A percentile compares a stretch with the other conserved stretches of the same genome.
phyloP scores from a whole-genome alignment of 2,888 invertebrate species.

The Drosophila subsilvestris region DNA sequence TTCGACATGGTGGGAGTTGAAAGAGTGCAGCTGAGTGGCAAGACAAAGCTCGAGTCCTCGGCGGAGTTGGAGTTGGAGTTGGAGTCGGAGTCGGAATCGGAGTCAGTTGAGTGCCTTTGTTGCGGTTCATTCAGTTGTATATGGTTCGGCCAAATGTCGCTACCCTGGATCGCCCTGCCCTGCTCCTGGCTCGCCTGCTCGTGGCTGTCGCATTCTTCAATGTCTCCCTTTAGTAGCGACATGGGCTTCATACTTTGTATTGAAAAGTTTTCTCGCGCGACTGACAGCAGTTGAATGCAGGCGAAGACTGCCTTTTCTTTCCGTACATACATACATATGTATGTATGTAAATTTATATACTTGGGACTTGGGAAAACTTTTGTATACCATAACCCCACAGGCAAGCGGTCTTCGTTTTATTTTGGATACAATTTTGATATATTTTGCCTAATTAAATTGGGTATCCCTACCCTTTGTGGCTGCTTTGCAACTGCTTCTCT shows the following conservation, averaged over 20 bases:
- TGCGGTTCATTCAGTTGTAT: slow-evolving; percentile 65
- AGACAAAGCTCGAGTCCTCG: slow-evolving; percentile 19
- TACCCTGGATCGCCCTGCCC: slow-evolving; percentile 18
- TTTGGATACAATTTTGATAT: background rate
- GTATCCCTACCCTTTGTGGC: background rate
- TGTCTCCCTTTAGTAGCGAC: slow-evolving; percentile 57
- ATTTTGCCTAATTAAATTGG: background rate
- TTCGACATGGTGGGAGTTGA: slow-evolving; percentile 35
- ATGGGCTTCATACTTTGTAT: slow-evolving; percentile 72
- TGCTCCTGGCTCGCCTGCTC: slow-evolving; percentile 36
- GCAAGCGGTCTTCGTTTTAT: background rate
- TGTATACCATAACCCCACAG: slow-evolving; percentile 24
- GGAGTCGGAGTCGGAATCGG: slow-evolving; percentile 20
- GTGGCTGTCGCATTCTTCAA: slow-evolving; percentile 63
- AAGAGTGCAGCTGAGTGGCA: slow-evolving; percentile 31
- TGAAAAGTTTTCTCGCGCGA: slow-evolving; percentile 64
- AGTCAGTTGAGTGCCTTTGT: slow-evolving; percentile 61
- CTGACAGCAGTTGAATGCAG: slow-evolving; percentile 40
- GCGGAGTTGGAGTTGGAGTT: slow-evolving; percentile 10
- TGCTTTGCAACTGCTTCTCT: background rate
- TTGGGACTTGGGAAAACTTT: slow-evolving; percentile 26
- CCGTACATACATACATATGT: slow-evolving; percentile 6
- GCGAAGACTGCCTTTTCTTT: slow-evolving; percentile 38
- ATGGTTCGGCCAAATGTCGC: slow-evolving; percentile 31
- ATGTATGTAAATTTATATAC: background rate